phyloP scores from a whole-genome alignment of 2,888 invertebrate genomes.

The Ephialtes manifestator region DNA sequence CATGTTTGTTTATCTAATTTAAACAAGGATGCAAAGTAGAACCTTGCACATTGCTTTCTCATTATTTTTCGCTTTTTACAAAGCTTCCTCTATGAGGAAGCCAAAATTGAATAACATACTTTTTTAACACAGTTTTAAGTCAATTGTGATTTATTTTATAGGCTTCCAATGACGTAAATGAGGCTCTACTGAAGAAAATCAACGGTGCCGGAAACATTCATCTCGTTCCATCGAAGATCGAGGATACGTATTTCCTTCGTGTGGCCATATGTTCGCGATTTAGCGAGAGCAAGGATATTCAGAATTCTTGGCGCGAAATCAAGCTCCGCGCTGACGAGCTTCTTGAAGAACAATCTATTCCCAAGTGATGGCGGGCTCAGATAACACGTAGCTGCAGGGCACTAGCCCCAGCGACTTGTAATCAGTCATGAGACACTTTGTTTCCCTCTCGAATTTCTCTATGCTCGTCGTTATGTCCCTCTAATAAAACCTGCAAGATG shows the following conservation, averaged over 20 bases:
- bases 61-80: no score
- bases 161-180: slow-evolving; percentile 94
- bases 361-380: slow-evolving; percentile 85
- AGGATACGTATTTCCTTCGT: slow-evolving; percentile 94
- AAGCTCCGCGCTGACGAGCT: slow-evolving; percentile 91
- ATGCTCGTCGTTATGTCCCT: not conserved
- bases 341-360: slow-evolving; percentile 85
- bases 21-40: no score
- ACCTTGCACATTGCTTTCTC: no score
- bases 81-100: no score
- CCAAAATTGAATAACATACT: no score
- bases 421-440: slow-evolving; percentile 80
- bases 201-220: slow-evolving; percentile 97
- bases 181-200: slow-evolving; percentile 92
- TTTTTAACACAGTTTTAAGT: no score
- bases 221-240: slow-evolving; percentile 96
- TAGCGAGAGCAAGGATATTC: slow-evolving; percentile 93
- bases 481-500: not conserved
- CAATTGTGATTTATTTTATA: slow-evolving; percentile 75
- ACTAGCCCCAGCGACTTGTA: slow-evolving; percentile 82
- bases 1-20: no score
- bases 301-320: slow-evolving; percentile 95
- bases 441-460: not conserved
- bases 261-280: slow-evolving; percentile 96
- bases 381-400: slow-evolving; percentile 82